Evolutionary conservation across 2,888 invertebrate species (phyloP).

Genomic region (Endotricha flammealis): DNA sequence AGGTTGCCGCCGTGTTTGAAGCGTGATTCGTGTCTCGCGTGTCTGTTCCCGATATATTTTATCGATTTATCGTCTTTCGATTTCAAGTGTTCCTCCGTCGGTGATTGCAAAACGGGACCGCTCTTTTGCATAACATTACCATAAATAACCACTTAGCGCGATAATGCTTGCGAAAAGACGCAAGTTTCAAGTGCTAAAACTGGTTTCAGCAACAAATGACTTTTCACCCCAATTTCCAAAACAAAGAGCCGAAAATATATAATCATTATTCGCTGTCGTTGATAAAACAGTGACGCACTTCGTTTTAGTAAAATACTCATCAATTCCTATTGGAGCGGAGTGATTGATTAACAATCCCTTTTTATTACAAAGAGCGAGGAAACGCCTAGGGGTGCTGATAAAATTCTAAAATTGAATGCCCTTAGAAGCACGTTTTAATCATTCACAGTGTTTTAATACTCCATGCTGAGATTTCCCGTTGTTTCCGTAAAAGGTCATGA

Average conservation of each 20-base stretch:
- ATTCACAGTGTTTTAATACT: background rate
- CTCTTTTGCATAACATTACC: conserved; percentile 10
- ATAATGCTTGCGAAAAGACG: conserved; percentile 1
- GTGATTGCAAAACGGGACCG: conserved; percentile 5
- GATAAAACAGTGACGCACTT: background rate
- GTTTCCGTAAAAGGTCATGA: conserved; percentile 3
- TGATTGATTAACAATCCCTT: conserved; percentile 9
- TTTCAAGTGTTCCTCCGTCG: conserved; percentile 7
- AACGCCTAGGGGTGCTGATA: background rate
- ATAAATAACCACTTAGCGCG: conserved; percentile 6
- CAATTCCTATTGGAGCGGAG: conserved; percentile 3
- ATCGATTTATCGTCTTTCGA: conserved; percentile 25
- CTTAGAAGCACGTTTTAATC: conserved; percentile 1
- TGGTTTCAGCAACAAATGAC: background rate
- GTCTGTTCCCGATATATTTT: conserved; percentile 26
- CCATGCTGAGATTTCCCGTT: background rate
- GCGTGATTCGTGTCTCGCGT: conserved; percentile 35
- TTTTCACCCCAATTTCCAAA: too few species aligned
- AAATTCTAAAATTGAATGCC: conserved; percentile 3
- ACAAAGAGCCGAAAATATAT: too few species aligned
- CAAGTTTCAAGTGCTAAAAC: background rate
- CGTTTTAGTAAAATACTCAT: conserved; percentile 3
- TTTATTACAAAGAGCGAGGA: conserved; percentile 2
- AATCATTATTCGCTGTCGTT: too few species aligned
- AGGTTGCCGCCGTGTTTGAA: conserved; percentile 31